Conservation (phyloP, 2,888 invertebrate species). For the Catonia carolina region DNA sequence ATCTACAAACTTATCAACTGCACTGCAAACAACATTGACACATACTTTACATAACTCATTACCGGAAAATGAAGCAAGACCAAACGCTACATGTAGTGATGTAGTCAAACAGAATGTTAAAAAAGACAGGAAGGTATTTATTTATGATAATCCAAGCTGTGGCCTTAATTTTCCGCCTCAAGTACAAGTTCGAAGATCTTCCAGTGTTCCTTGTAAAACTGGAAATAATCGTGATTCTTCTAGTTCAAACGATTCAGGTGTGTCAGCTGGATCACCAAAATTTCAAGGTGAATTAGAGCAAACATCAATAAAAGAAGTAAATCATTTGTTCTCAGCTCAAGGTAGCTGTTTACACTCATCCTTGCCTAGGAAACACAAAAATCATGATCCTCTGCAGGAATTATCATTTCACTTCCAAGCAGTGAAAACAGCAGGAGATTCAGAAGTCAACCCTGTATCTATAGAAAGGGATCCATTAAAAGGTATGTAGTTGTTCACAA, state of each 20-base stretch:
- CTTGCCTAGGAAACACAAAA: slow-evolving; percentile 65
- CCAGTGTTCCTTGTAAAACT: slow-evolving; percentile 71
- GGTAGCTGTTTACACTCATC: slow-evolving; percentile 58
- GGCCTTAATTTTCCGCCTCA: neutral
- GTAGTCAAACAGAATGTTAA: too few species aligned
- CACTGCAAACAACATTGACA: too few species aligned
- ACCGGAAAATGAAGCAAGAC: too few species aligned
- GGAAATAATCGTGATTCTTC: slow-evolving; percentile 68
- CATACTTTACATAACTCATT: too few species aligned
- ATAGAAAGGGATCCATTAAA: slow-evolving; percentile 46
- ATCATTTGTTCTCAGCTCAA: slow-evolving; percentile 40
- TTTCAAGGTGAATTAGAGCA: slow-evolving; percentile 61
- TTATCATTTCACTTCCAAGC: slow-evolving; percentile 59
- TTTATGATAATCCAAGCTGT: too few species aligned
- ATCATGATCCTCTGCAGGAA: slow-evolving; percentile 66
- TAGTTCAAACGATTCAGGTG: slow-evolving; percentile 77
- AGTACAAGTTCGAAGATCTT: slow-evolving; percentile 63
- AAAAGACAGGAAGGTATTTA: too few species aligned
- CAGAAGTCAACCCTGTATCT: slow-evolving; percentile 65
- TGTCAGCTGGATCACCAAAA: slow-evolving; percentile 61
- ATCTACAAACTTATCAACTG: too few species aligned
- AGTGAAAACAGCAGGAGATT: slow-evolving; percentile 62
- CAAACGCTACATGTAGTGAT: too few species aligned
- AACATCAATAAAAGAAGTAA: slow-evolving; percentile 39
- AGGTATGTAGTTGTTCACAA: too few species aligned